phyloP scores from a whole-genome alignment of 2,113 vertebrate genomes.

The Hemibates koningsi region DNA sequence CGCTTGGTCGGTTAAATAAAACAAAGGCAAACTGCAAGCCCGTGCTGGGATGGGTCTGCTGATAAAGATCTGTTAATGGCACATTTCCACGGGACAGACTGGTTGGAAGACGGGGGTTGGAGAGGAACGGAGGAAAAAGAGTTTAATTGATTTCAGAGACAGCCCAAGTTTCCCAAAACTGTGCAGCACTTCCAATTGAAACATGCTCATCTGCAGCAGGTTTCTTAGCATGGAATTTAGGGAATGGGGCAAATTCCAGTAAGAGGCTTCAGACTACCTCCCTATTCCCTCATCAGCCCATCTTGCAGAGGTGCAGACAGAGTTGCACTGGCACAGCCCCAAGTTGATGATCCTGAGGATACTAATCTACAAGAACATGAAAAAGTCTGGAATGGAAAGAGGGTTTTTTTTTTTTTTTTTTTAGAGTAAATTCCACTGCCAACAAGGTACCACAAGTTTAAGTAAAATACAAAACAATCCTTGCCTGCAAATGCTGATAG shows the following conservation, averaged over 20 bases:
- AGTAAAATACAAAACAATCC: slow-evolving; percentile 8
- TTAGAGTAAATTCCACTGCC: slow-evolving; percentile 8
- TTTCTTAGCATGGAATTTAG: slow-evolving; percentile 41
- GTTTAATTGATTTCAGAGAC: neutral
- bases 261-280: slow-evolving; percentile 24
- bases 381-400: slow-evolving; percentile 32
- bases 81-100: slow-evolving; percentile 40
- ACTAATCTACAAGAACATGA: slow-evolving; percentile 12
- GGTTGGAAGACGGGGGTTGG: neutral
- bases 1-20: slow-evolving; percentile 48
- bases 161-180: neutral
- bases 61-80: slow-evolving; percentile 64
- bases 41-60: slow-evolving; percentile 32
- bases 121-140: neutral
- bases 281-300: slow-evolving; percentile 19
- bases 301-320: slow-evolving; percentile 58
- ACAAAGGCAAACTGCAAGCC: slow-evolving; percentile 47
- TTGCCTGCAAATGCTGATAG: slow-evolving; percentile 11
- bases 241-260: slow-evolving; percentile 44
- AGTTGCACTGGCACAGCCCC: slow-evolving; percentile 42
- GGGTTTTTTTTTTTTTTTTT: neutral
- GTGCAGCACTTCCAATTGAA: neutral
- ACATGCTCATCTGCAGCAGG: neutral
- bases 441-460: neutral
- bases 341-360: slow-evolving; percentile 39